A percentile compares a stretch with the other conserved stretches of the same genome.
phyloP scores from a whole-genome alignment of 2,888 invertebrate genomes.

The Halictus quadricinctus region DNA sequence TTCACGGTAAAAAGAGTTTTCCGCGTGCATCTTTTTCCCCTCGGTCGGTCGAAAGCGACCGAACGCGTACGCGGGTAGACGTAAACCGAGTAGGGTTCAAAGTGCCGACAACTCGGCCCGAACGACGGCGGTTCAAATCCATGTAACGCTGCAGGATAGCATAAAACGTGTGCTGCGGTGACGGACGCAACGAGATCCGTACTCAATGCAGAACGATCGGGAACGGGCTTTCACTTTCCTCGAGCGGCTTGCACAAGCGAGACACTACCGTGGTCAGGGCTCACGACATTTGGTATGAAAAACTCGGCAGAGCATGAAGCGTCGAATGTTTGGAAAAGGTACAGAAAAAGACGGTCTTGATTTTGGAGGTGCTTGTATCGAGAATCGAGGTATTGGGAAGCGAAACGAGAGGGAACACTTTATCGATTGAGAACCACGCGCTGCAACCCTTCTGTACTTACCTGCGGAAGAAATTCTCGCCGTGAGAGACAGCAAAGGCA shows the following conservation, averaged over 20 bases:
- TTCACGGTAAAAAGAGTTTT: neutral
- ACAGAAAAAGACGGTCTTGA: neutral
- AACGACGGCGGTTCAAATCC: constrained; percentile 28
- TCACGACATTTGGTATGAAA: constrained; percentile 52
- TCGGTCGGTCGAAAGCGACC: constrained; percentile 6
- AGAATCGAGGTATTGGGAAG: constrained; percentile 30
- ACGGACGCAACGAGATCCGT: constrained; percentile 55
- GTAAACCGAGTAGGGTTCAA: constrained; percentile 36
- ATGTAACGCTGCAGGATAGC: constrained; percentile 28
- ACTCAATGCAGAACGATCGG: constrained; percentile 57
- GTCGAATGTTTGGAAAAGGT: constrained; percentile 18
- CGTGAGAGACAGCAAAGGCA: constrained; percentile 24
- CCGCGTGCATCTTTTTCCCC: neutral
- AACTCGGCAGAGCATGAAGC: constrained; percentile 46
- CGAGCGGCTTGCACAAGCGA: constrained; percentile 65
- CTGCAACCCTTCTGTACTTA: constrained; percentile 47
- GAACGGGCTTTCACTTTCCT: constrained; percentile 66
- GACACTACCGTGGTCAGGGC: constrained; percentile 47
- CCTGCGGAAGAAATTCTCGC: constrained; percentile 44
- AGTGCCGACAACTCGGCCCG: constrained; percentile 20
- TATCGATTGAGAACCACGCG: constrained; percentile 51
- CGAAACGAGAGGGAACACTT: constrained; percentile 39
- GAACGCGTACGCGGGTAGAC: neutral
- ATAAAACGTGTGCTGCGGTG: constrained; percentile 41
- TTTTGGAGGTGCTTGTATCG: constrained; percentile 12